A percentile compares a stretch with the other conserved stretches of the same genome.
phyloP scores from a whole-genome alignment of 1,140 invertebrate species.

The Pseudobourletiella spinata region DNA sequence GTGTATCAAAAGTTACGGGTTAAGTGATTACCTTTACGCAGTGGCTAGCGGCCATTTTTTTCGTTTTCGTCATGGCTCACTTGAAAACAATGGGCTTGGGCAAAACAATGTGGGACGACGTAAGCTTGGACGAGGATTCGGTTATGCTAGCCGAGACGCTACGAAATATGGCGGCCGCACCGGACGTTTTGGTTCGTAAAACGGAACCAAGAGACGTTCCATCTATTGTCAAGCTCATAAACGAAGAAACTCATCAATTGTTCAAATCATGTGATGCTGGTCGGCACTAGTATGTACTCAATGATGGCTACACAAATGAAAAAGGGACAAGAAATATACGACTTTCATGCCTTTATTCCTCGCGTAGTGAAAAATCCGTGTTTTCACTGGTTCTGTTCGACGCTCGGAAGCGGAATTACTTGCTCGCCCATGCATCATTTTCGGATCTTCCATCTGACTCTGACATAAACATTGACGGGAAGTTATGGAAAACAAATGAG shows the following conservation, averaged over 20 bases:
- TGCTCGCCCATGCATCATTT: slow-evolving; percentile 23
- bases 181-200: slow-evolving; percentile 3
- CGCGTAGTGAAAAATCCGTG: slow-evolving; percentile 17
- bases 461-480: slow-evolving; percentile 5
- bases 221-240: slow-evolving; percentile 1
- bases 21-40: too few species aligned
- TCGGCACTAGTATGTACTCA: slow-evolving; percentile 5
- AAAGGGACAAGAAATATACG: too few species aligned
- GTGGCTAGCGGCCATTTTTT: too few species aligned
- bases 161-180: background rate
- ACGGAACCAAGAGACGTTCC: slow-evolving; percentile 15
- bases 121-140: background rate
- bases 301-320: too few species aligned
- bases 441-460: slow-evolving; percentile 14
- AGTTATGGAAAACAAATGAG: slow-evolving; percentile 14
- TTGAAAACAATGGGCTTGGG: too few species aligned
- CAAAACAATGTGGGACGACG: too few species aligned
- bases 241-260: slow-evolving; percentile 7
- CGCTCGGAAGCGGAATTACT: background rate
- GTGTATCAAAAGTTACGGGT: too few species aligned
- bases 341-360: too few species aligned
- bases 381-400: slow-evolving; percentile 20
- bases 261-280: slow-evolving; percentile 11
- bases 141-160: background rate
- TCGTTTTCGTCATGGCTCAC: too few species aligned